Base-by-base conservation (phyloP, 2,888 invertebrate genomes). In the Troilus luridus region DNA sequence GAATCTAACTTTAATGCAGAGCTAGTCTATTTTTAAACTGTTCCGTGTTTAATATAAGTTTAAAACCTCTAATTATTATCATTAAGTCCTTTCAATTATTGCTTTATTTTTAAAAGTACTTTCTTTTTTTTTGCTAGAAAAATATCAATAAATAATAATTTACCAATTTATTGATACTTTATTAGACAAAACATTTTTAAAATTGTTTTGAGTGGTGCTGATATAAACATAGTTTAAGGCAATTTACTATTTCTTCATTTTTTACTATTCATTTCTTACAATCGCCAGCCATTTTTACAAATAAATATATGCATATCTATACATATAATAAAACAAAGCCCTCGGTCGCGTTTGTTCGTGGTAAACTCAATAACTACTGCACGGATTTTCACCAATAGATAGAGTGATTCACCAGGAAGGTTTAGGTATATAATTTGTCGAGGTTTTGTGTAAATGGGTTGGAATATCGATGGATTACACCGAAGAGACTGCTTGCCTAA, bases 1-100 rank as follows among this genome's bases (percentile, higher is more conserved):
- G n/a, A 56, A 85, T 56, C 85, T 85, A 85, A n/a, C n/a, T 85
- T 85, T 56, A 85, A 58, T n/a, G 12, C 85, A 54, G 56, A 58
- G 54, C 85, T 85, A 56, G 54, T 56, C 85, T 85, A 85, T 85
- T n/a, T 85, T 85, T 85, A 85, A 85, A 85, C 56, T 56, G 56
- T n/a, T 17, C 54, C 17, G 77, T 41, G 81, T 21, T 56, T 11
- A n/a, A 85, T 56, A 56, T 56, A 85, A 56, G 85, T 85, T 85
- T 56, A 56, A 58, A 58, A 19, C 56, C 21, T 81, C 21, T 10
- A n/a, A 58, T 41, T 41, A 41, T 41, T 41, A 41, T 41, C 41
- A 41, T 41, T 41, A 56, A 41, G 72, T 12, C 1, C 27, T 77
- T 77, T 17, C 7, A 41, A 77, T 77, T 77, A 19, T 5, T 77